Percentiles rank a stretch among this genome's conserved stretches.
phyloP scores from a whole-genome alignment of 2,797 vertebrate genomes.

The Macropus fuliginosus region DNA sequence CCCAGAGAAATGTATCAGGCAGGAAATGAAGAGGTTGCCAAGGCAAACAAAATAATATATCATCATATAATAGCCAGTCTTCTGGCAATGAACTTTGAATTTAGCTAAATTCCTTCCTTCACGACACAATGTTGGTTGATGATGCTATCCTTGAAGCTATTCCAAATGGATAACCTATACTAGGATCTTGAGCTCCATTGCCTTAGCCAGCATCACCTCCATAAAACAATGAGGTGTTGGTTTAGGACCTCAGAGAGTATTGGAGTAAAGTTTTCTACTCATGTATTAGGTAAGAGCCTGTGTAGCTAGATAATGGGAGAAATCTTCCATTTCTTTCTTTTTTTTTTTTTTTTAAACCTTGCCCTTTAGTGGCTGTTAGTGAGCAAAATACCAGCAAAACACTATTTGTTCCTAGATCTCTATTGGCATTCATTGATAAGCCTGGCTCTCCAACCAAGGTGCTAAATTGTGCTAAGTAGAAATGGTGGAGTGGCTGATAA shows the following conservation, averaged over 20 bases:
- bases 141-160: neutral
- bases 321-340: neutral
- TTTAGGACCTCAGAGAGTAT: neutral
- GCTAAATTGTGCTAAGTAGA: slow-evolving; percentile 15
- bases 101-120: neutral
- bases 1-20: neutral
- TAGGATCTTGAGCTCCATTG: neutral
- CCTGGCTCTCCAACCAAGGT: neutral
- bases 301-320: neutral
- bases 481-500: slow-evolving; percentile 28
- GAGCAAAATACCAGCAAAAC: neutral
- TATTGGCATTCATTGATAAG: slow-evolving; percentile 38
- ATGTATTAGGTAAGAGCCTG: neutral
- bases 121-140: neutral
- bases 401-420: slow-evolving; percentile 8
- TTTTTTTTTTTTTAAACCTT: neutral
- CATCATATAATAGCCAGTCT: neutral
- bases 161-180: neutral
- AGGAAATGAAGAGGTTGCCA: neutral
- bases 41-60: neutral
- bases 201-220: neutral
- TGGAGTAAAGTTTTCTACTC: neutral
- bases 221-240: neutral
- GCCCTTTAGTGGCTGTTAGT: neutral
- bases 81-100: neutral